Evolutionary conservation across 2,797 vertebrate species (phyloP).

Genomic region (Sebastes dallii): DNA sequence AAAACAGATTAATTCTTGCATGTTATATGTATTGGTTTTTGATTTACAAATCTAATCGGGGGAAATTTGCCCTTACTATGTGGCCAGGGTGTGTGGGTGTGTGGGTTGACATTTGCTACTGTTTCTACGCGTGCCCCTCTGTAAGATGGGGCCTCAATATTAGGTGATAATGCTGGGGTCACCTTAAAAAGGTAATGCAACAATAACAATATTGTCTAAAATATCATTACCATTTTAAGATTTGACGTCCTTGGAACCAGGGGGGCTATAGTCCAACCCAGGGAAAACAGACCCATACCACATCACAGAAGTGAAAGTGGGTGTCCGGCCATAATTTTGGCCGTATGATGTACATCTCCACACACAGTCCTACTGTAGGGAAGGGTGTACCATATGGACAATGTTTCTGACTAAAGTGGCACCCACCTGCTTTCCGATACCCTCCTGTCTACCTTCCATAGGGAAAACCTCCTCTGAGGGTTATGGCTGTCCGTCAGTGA

Average conservation of each 20-base stretch:
- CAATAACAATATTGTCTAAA: background rate
- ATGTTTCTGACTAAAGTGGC: slow-evolving; percentile 20
- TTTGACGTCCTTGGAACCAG: background rate
- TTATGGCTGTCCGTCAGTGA: slow-evolving; percentile 61
- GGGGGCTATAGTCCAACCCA: background rate
- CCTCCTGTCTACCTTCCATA: slow-evolving; percentile 46
- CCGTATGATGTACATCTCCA: background rate
- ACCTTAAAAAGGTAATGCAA: background rate
- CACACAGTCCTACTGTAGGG: background rate
- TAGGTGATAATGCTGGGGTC: background rate
- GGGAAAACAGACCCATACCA: background rate
- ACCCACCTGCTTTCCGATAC: slow-evolving; percentile 27
- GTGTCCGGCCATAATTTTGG: background rate
- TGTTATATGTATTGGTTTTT: slow-evolving; percentile 97
- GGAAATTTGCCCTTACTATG: slow-evolving; percentile 85
- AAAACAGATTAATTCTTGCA: slow-evolving; percentile 97
- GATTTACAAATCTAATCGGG: slow-evolving; percentile 97
- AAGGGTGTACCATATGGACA: background rate
- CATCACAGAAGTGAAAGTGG: background rate
- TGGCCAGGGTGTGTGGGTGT: slow-evolving; percentile 56
- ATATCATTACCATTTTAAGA: background rate
- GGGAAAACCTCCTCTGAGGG: slow-evolving; percentile 56
- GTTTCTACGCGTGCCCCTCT: background rate
- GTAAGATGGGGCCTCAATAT: background rate
- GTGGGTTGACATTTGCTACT: slow-evolving; percentile 1